Percentiles rank a stretch among this genome's conserved stretches.
phyloP scores from a whole-genome alignment of 2,888 invertebrate genomes.

The Epinotia ramella region DNA sequence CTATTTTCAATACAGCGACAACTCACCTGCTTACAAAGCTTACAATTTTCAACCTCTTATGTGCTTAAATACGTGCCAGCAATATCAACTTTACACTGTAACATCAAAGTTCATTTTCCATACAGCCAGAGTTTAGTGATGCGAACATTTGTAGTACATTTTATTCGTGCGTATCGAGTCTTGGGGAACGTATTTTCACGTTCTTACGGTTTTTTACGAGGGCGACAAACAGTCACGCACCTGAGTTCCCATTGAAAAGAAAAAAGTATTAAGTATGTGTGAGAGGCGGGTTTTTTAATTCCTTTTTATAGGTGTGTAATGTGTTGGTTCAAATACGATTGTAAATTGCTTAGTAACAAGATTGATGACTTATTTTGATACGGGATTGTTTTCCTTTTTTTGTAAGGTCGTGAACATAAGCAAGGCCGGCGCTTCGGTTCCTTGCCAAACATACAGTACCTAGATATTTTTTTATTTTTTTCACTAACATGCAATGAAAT shows the following conservation, averaged over 20 bases:
- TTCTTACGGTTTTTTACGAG: conserved; percentile 40
- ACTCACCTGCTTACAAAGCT: neutral
- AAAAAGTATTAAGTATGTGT: neutral
- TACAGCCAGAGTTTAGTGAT: neutral
- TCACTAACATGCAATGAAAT: too few relatives aligned
- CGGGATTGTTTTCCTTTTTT: conserved; percentile 15
- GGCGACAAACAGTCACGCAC: conserved; percentile 40
- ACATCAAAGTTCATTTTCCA: neutral
- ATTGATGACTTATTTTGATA: conserved; percentile 31
- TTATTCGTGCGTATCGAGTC: conserved; percentile 36
- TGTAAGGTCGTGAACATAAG: neutral
- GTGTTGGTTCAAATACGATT: conserved; percentile 25
- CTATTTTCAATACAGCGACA: neutral
- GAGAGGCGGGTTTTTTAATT: neutral
- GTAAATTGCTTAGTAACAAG: conserved; percentile 30
- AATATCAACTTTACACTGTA: neutral
- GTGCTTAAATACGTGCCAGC: neutral
- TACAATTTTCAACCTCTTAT: conserved; percentile 3
- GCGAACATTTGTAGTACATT: conserved; percentile 1
- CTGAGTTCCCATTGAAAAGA: conserved; percentile 5
- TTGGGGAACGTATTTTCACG: conserved; percentile 41
- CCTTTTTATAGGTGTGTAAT: conserved; percentile 14
- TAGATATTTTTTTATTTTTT: too few relatives aligned
- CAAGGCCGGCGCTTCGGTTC: too few relatives aligned
- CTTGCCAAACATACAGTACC: too few relatives aligned